Percentiles rank a stretch among this genome's conserved stretches.
phyloP scores from a whole-genome alignment of 2,113 vertebrate species.

The Madoqua kirkii region DNA sequence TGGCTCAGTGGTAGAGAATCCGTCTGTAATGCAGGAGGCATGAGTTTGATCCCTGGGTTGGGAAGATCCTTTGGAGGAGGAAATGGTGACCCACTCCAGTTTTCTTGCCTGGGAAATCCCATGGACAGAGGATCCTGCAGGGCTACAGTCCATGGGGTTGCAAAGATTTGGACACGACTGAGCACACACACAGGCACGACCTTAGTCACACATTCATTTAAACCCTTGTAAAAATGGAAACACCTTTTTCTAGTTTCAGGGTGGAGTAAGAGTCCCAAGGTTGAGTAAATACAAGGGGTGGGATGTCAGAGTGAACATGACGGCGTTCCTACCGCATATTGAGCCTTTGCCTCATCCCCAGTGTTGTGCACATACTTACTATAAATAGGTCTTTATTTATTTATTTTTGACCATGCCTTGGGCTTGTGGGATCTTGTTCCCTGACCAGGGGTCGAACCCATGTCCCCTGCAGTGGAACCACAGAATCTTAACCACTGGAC shows the following conservation, averaged over 20 bases:
- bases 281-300: neutral
- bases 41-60: neutral
- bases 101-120: neutral
- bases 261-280: neutral
- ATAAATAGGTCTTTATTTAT: neutral
- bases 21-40: neutral
- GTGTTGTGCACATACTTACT: no score
- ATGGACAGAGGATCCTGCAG: neutral
- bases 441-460: neutral
- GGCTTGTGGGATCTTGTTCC: neutral
- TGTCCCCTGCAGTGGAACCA: neutral
- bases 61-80: neutral
- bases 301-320: neutral
- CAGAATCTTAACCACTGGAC: neutral
- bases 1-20: neutral
- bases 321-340: neutral
- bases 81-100: neutral
- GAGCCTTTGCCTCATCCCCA: neutral
- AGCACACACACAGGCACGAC: neutral
- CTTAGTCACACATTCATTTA: neutral
- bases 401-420: neutral
- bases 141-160: neutral
- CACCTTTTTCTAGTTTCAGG: neutral
- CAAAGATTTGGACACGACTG: neutral
- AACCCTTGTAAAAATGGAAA: neutral